phyloP scores from a whole-genome alignment of 2,888 invertebrate genomes.

The Cheilosia urbana region DNA sequence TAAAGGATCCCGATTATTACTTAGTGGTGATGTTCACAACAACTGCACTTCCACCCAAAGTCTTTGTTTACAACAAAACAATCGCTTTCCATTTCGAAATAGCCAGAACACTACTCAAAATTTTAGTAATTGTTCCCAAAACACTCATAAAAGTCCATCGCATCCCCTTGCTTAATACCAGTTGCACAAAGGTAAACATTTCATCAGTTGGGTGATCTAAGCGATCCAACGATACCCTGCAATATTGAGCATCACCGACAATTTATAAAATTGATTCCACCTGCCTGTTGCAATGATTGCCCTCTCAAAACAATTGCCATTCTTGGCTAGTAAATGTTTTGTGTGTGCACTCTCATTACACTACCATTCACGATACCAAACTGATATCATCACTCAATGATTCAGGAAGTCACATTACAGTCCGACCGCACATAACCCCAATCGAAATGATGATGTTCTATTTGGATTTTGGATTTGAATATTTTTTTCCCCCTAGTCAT shows the following conservation, averaged over 20 bases:
- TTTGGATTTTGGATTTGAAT: conserved; percentile 50
- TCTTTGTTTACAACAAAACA: too few relatives aligned
- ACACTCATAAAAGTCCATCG: too few relatives aligned
- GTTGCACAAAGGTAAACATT: conserved; percentile 24
- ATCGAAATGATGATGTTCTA: conserved; percentile 41
- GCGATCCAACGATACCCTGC: not conserved
- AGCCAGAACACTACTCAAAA: too few relatives aligned
- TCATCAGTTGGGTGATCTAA: not conserved
- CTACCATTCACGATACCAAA: conserved; percentile 1
- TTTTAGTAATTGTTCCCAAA: too few relatives aligned
- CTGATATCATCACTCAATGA: conserved; percentile 57
- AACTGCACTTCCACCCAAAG: too few relatives aligned
- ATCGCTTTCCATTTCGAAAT: too few relatives aligned
- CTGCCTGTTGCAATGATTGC: conserved; percentile 35
- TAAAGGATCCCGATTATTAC: too few relatives aligned
- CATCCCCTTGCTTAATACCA: conserved; percentile 12
- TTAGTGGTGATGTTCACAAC: too few relatives aligned
- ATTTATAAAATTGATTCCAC: conserved; percentile 46
- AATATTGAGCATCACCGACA: conserved; percentile 20
- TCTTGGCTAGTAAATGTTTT: not conserved
- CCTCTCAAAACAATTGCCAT: conserved; percentile 7
- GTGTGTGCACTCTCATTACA: conserved; percentile 4
- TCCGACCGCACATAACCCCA: conserved; percentile 46
- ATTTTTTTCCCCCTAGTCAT: not conserved
- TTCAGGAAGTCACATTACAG: conserved; percentile 63